phyloP scores from a whole-genome alignment of 2,888 invertebrate genomes.

The Orchestes rusci region DNA sequence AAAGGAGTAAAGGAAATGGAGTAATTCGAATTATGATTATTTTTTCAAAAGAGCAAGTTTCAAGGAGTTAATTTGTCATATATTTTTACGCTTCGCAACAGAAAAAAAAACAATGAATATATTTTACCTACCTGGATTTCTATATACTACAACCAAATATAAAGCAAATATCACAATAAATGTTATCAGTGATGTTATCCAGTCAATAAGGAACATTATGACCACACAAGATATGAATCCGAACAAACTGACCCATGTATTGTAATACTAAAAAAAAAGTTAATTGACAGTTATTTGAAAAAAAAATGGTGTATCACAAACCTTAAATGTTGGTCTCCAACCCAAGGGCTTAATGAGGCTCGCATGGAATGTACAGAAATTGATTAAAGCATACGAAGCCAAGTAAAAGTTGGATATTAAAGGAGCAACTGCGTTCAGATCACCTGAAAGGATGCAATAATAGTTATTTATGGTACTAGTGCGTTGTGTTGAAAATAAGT shows the following conservation, averaged over 20 bases:
- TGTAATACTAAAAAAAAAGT: slow-evolving; percentile 68
- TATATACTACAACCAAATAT: slow-evolving; percentile 86
- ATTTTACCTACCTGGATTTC: slow-evolving; percentile 69
- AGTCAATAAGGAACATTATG: slow-evolving; percentile 93
- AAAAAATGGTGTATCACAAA: slow-evolving; percentile 38
- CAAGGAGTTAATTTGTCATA: no score
- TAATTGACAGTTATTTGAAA: neutral
- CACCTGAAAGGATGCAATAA: no score
- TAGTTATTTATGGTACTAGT: no score
- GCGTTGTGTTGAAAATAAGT: no score
- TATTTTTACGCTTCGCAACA: no score
- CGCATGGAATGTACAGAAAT: slow-evolving; percentile 93
- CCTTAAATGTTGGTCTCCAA: slow-evolving; percentile 85
- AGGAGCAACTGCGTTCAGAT: slow-evolving; percentile 84
- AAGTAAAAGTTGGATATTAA: slow-evolving; percentile 93
- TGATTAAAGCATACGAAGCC: slow-evolving; percentile 89
- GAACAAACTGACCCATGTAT: slow-evolving; percentile 78
- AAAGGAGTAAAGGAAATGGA: no score
- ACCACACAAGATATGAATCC: slow-evolving; percentile 78
- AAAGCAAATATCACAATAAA: slow-evolving; percentile 81
- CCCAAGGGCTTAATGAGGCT: slow-evolving; percentile 79
- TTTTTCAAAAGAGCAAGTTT: neutral
- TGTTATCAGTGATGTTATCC: slow-evolving; percentile 87
- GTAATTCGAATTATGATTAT: neutral
- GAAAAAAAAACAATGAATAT: no score